These are phyloP conservation scores for Dendroctonus valens DNA, from an alignment of 1,140 invertebrate genomes.

Conservation along the genomic window DNA sequence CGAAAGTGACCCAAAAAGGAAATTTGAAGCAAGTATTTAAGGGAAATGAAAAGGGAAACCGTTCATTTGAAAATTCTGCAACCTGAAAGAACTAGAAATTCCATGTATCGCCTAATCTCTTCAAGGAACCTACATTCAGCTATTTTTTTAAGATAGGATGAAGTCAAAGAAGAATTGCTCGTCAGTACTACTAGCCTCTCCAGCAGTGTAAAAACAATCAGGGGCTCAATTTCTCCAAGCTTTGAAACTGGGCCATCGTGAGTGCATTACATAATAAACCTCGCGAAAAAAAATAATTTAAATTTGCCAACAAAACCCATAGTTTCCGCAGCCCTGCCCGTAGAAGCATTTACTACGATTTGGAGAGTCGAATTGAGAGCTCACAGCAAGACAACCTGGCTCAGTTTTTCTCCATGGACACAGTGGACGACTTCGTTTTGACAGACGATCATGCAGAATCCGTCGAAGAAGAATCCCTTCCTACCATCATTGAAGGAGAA, in stretches of 20 bases:
- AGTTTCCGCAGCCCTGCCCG: neutral
- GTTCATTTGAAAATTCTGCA: no score
- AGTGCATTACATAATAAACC: neutral
- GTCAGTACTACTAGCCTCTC: neutral
- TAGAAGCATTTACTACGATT: neutral
- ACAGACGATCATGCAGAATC: no score
- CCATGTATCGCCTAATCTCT: no score
- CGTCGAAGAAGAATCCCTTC: slow-evolving; percentile 30
- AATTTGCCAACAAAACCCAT: neutral
- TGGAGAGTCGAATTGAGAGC: neutral
- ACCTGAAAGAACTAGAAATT: no score
- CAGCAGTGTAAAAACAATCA: neutral
- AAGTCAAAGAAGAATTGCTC: neutral
- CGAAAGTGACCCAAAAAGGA: no score
- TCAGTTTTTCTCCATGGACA: neutral
- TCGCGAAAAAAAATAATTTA: neutral
- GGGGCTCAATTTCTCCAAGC: no score
- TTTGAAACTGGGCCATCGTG: no score
- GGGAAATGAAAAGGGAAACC: no score
- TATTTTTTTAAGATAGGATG: neutral
- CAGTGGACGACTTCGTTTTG: no score
- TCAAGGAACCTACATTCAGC: no score
- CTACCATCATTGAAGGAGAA: slow-evolving; percentile 21
- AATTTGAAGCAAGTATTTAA: no score
- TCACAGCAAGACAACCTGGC: neutral